Evolutionary conservation across 1,140 invertebrate genomes (phyloP).

Genomic region (Choristoneura fumiferana): DNA sequence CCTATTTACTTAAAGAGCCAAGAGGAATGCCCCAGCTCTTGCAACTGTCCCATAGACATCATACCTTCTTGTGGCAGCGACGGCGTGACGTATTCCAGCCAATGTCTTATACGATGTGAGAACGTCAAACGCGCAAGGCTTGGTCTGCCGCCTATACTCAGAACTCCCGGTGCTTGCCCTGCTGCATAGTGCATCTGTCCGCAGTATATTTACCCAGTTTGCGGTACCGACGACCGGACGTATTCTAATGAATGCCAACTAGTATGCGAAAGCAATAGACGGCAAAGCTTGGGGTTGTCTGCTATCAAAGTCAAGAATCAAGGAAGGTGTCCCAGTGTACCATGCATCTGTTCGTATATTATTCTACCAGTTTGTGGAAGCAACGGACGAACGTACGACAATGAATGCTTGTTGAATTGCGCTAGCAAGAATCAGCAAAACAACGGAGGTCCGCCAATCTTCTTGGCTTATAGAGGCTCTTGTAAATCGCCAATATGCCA

Average conservation of each 20-base stretch:
- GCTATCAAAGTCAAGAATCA: not conserved
- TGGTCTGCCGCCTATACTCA: not conserved
- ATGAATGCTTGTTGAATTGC: not conserved
- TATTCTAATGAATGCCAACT: slow-evolving; percentile 47
- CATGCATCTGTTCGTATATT: slow-evolving; percentile 25
- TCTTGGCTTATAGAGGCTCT: too few species aligned
- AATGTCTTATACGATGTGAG: not conserved
- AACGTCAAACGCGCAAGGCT: not conserved
- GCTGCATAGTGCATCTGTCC: slow-evolving; percentile 29
- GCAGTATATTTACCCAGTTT: slow-evolving; percentile 80
- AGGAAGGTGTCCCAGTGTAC: not conserved
- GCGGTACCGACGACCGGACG: slow-evolving; percentile 40
- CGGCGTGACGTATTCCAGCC: not conserved
- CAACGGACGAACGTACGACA: not conserved
- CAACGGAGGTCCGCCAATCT: not conserved
- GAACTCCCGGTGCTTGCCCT: not conserved
- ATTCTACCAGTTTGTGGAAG: not conserved
- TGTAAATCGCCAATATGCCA: not conserved
- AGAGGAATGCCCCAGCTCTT: slow-evolving; percentile 79
- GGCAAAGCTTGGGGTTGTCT: not conserved
- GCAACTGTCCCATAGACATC: slow-evolving; percentile 75
- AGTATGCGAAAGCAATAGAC: slow-evolving; percentile 28
- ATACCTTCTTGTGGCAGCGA: slow-evolving; percentile 83
- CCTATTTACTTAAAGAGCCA: slow-evolving; percentile 80
- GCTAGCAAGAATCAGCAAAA: not conserved